Conservation (phyloP, 2,888 invertebrate genomes). For the Hanleya hanleyi region DNA sequence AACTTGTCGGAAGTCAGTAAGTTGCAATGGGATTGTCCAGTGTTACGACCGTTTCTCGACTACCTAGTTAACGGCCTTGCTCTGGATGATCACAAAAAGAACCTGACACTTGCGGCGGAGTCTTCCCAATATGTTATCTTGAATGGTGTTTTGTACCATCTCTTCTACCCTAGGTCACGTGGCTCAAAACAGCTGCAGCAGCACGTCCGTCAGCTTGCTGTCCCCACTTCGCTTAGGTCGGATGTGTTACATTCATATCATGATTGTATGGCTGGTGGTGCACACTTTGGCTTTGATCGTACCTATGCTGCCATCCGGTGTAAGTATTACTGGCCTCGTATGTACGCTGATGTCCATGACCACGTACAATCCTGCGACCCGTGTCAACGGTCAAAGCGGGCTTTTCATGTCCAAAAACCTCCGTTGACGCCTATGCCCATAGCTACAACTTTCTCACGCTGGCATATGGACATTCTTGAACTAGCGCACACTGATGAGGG, state of each 20-base stretch:
- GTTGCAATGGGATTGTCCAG: no score
- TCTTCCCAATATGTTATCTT: no score
- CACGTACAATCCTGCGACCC: slow-evolving; percentile 8
- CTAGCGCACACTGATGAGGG: not conserved
- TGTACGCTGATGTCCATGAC: not conserved
- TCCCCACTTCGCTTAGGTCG: not conserved
- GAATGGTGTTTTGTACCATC: not conserved
- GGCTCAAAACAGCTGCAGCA: not conserved
- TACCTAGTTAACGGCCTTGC: no score
- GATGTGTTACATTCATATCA: slow-evolving; percentile 5
- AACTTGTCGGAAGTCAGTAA: no score
- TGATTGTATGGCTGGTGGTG: not conserved
- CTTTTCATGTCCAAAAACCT: not conserved
- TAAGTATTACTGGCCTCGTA: slow-evolving; percentile 8
- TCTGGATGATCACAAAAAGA: no score
- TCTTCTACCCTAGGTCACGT: not conserved
- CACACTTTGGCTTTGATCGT: no score
- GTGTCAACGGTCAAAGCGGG: slow-evolving; percentile 7
- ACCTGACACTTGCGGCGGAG: no score
- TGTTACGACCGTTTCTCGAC: no score
- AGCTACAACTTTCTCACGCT: not conserved
- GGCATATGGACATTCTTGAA: not conserved
- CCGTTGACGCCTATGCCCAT: not conserved
- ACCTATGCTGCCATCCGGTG: not conserved
- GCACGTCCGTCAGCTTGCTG: not conserved